Evolutionary conservation across 2,113 vertebrate species (phyloP).

Genomic region (Symphodus melops): DNA sequence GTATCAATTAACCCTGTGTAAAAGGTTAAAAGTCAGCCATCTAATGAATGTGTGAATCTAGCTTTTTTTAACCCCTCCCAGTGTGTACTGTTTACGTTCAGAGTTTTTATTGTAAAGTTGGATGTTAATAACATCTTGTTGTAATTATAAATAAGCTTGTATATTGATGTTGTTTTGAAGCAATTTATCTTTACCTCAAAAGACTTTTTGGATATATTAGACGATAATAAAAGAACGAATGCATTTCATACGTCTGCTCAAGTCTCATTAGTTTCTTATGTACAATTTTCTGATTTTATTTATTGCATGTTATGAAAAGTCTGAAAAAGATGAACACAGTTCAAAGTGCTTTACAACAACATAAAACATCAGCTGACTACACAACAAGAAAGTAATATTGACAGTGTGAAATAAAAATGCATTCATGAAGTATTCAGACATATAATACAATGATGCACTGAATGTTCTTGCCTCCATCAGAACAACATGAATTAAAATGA

Average conservation of each 20-base stretch:
- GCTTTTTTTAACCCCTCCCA: slow-evolving; percentile 63
- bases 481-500: neutral
- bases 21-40: neutral
- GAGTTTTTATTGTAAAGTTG: slow-evolving; percentile 70
- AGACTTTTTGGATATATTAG: slow-evolving; percentile 88
- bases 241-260: slow-evolving; percentile 46
- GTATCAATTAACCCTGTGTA: slow-evolving; percentile 23
- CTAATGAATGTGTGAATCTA: slow-evolving; percentile 9
- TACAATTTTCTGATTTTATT: too few species aligned
- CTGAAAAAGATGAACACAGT: neutral
- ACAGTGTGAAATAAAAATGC: neutral
- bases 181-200: slow-evolving; percentile 88
- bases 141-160: slow-evolving; percentile 83
- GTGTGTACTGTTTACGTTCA: slow-evolving; percentile 86
- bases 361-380: neutral
- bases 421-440: neutral
- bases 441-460: too few species aligned
- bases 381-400: neutral
- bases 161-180: slow-evolving; percentile 84
- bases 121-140: slow-evolving; percentile 75
- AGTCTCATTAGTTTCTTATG: neutral
- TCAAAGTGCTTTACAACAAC: neutral
- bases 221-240: slow-evolving; percentile 85
- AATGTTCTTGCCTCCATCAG: too few species aligned
- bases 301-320: too few species aligned